These are phyloP conservation scores for Pelobates fuscus DNA, from an alignment of 2,113 vertebrate species.

Conservation along the genomic window DNA sequence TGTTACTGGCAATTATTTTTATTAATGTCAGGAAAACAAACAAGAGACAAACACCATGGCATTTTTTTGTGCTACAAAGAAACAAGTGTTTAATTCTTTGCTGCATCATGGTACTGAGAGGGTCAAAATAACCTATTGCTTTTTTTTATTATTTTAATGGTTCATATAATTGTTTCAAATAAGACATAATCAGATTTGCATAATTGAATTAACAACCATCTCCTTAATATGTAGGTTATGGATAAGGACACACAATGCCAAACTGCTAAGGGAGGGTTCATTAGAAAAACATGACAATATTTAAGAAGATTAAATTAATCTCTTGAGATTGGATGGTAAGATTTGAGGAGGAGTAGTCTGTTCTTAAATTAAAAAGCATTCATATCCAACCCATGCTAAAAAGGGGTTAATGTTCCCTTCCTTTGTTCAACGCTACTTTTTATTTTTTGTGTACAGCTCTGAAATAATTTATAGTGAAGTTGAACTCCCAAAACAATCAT, in stretches of 20 bases:
- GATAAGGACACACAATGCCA: constrained; percentile 26
- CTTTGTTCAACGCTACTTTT: constrained; percentile 45
- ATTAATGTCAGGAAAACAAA: neutral
- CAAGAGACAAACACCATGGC: neutral
- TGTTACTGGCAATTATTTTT: neutral
- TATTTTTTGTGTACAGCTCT: constrained; percentile 36
- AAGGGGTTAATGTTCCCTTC: constrained; percentile 31
- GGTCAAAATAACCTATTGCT: neutral
- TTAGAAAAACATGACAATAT: constrained; percentile 34
- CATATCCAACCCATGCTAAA: neutral
- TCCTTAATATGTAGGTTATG: constrained; percentile 22
- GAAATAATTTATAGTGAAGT: constrained; percentile 48
- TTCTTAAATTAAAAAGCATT: constrained; percentile 22
- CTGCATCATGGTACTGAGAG: neutral
- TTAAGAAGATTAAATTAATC: constrained; percentile 45
- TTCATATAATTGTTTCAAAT: neutral
- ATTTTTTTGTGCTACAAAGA: neutral
- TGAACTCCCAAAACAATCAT: constrained; percentile 51
- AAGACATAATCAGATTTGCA: neutral
- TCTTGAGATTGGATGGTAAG: constrained; percentile 33
- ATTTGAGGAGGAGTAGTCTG: constrained; percentile 16
- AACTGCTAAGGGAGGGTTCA: constrained; percentile 36
- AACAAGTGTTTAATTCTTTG: neutral
- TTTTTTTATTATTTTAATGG: neutral
- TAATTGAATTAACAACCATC: constrained; percentile 19